Evolutionary conservation across 2,797 vertebrate genomes (phyloP).

Genomic region (Sebastes itinus): DNA sequence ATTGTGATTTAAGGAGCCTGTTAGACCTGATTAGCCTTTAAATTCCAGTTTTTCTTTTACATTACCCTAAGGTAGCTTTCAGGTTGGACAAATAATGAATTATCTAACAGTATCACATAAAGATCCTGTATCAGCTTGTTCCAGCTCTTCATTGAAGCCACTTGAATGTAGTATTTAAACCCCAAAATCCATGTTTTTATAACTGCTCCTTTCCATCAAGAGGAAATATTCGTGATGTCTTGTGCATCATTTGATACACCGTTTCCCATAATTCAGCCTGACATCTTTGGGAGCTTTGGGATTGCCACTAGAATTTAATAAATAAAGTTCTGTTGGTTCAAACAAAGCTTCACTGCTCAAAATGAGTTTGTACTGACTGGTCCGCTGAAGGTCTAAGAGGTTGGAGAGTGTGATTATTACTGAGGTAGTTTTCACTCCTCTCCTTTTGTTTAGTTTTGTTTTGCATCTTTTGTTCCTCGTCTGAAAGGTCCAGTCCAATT

Average conservation of each 20-base stretch:
- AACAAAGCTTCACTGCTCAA: neutral
- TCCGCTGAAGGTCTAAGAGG: neutral
- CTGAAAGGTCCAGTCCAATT: slow-evolving; percentile 3
- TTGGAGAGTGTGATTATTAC: neutral
- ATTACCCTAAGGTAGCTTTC: neutral
- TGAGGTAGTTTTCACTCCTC: neutral
- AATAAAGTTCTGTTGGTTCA: neutral
- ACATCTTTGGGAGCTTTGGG: neutral
- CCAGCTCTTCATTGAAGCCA: neutral
- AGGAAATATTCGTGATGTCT: neutral
- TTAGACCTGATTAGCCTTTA: neutral
- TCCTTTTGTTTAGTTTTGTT: neutral
- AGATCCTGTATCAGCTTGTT: neutral
- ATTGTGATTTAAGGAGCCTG: neutral
- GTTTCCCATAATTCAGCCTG: neutral
- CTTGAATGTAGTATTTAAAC: neutral
- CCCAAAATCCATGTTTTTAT: neutral
- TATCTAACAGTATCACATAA: too few relatives aligned
- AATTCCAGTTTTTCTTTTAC: neutral
- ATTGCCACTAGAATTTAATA: neutral
- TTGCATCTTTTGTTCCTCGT: neutral
- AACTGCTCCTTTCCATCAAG: neutral
- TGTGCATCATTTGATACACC: neutral
- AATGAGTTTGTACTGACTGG: neutral
- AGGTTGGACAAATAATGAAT: neutral